Conservation (phyloP, 1,140 invertebrate species). For the Chlorops oryzae region DNA sequence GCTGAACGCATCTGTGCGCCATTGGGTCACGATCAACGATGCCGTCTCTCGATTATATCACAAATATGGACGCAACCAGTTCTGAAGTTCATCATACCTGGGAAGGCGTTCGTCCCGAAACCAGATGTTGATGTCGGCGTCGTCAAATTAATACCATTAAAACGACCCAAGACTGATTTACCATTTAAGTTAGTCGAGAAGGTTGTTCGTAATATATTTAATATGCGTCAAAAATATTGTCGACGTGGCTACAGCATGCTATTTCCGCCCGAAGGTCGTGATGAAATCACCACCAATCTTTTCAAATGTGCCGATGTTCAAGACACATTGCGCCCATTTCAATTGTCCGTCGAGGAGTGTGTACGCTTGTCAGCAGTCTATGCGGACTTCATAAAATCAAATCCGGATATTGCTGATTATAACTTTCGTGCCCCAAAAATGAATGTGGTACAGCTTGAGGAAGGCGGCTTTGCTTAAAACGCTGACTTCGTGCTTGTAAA, state of each 20-base stretch:
- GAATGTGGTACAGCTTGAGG: no score
- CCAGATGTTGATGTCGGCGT: constrained; percentile 96
- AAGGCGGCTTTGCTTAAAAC: no score
- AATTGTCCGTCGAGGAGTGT: constrained; percentile 75
- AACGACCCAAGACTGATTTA: constrained; percentile 67
- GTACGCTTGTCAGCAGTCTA: constrained; percentile 71
- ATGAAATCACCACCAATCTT: constrained; percentile 63
- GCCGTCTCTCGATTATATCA: constrained; percentile 87
- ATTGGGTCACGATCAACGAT: constrained; percentile 60
- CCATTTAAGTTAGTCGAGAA: constrained; percentile 88
- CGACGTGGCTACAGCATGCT: constrained; percentile 64
- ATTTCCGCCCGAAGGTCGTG: constrained; percentile 65
- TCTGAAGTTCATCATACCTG: constrained; percentile 83
- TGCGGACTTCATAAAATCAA: constrained; percentile 59
- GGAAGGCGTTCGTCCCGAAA: constrained; percentile 83
- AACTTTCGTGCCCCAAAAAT: constrained; percentile 60
- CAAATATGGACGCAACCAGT: constrained; percentile 84
- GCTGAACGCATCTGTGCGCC: constrained; percentile 82
- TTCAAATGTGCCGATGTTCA: constrained; percentile 69
- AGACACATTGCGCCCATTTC: constrained; percentile 59
- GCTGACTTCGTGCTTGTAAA: no score
- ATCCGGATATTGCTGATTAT: constrained; percentile 66
- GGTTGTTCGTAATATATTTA: constrained; percentile 79
- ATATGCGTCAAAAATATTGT: constrained; percentile 79
- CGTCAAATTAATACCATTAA: constrained; percentile 77